Evolutionary conservation across 2,888 invertebrate species (phyloP).

Genomic region (Gibbula magus): DNA sequence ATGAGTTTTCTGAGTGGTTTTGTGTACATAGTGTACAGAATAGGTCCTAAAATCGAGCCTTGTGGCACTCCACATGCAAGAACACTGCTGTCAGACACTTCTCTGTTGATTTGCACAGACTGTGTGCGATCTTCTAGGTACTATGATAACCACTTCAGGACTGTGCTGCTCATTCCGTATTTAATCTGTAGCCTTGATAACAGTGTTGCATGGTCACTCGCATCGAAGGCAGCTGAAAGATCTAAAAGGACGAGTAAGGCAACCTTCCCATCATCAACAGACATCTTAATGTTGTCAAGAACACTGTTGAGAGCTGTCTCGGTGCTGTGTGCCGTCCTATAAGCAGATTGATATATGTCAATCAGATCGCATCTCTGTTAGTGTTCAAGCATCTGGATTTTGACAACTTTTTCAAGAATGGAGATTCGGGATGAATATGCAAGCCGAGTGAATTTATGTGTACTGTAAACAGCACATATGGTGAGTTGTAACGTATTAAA

Average conservation of each 20-base stretch:
- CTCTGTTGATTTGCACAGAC: no score
- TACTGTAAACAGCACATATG: no score
- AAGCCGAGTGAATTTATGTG: no score
- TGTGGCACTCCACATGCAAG: not conserved
- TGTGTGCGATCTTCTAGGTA: no score
- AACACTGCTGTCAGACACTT: no score
- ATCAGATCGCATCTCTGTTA: no score
- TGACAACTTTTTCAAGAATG: no score
- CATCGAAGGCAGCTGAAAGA: no score
- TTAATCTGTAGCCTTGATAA: not conserved
- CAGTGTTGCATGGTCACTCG: not conserved
- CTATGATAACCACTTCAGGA: not conserved
- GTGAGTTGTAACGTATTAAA: no score
- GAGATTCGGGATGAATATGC: no score
- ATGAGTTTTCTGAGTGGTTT: not conserved
- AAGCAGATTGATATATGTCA: not conserved
- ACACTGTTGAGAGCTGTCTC: not conserved
- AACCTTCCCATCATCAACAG: not conserved
- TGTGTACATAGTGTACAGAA: not conserved
- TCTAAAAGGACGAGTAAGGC: no score
- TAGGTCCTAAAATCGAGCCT: not conserved
- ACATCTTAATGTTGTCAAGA: not conserved
- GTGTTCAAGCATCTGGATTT: no score
- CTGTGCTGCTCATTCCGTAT: not conserved
- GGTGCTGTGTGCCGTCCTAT: not conserved